Conservation (phyloP, 2,888 invertebrate species). For the Hedychridium roseum region DNA sequence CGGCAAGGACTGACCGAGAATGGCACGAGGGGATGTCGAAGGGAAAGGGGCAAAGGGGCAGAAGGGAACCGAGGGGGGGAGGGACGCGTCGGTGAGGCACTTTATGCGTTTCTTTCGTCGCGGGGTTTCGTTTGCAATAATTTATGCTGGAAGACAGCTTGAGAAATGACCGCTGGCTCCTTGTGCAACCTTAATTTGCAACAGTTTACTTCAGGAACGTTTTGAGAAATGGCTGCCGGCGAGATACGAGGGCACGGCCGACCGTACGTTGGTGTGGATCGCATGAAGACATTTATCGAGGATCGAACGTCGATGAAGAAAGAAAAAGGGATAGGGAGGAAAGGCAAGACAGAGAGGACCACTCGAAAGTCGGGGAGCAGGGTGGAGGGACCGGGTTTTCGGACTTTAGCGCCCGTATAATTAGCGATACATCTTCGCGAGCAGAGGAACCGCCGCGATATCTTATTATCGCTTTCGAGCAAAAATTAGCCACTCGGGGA, state of each 20-base stretch:
- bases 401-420: slow-evolving; percentile 27
- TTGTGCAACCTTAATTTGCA: slow-evolving; percentile 61
- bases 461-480: slow-evolving; percentile 18
- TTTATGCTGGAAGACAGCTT: slow-evolving; percentile 59
- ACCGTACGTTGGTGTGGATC: slow-evolving; percentile 31
- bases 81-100: slow-evolving; percentile 29
- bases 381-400: slow-evolving; percentile 11
- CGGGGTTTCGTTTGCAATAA: slow-evolving; percentile 60
- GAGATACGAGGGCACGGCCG: slow-evolving; percentile 43
- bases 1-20: slow-evolving; percentile 18
- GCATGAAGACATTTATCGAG: slow-evolving; percentile 49
- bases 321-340: slow-evolving; percentile 3
- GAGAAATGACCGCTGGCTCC: slow-evolving; percentile 60
- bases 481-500: background rate
- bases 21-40: slow-evolving; percentile 12
- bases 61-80: slow-evolving; percentile 21
- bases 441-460: slow-evolving; percentile 9
- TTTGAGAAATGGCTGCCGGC: slow-evolving; percentile 55
- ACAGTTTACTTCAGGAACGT: slow-evolving; percentile 57
- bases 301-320: slow-evolving; percentile 36
- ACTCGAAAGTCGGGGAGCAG: slow-evolving; percentile 5
- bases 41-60: slow-evolving; percentile 17
- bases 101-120: slow-evolving; percentile 58
- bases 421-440: slow-evolving; percentile 26
- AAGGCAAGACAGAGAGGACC: slow-evolving; percentile 1